These are phyloP conservation scores for Himalopsyche anomala DNA, from an alignment of 2,888 invertebrate genomes.

Conservation along the genomic window DNA sequence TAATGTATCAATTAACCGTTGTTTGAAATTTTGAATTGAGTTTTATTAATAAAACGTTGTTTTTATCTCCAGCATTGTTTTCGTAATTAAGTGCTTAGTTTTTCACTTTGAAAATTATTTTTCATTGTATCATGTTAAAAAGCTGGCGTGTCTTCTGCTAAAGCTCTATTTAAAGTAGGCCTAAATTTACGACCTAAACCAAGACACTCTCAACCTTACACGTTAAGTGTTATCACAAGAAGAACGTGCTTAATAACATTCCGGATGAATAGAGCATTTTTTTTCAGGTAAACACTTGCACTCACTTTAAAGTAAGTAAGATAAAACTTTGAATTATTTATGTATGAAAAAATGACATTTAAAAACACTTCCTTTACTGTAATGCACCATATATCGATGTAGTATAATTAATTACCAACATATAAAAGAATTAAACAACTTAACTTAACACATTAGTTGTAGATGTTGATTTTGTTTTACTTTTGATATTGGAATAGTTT, in stretches of 20 bases:
- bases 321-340: not conserved
- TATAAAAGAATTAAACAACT: too few relatives aligned
- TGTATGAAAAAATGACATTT: too few relatives aligned
- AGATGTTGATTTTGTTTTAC: too few relatives aligned
- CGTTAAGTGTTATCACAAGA: slow-evolving; percentile 30
- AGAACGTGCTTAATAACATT: slow-evolving; percentile 20
- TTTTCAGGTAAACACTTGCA: not conserved
- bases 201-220: slow-evolving; percentile 32
- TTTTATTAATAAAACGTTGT: too few relatives aligned
- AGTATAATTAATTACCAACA: too few relatives aligned
- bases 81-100: not conserved
- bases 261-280: not conserved
- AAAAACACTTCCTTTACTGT: too few relatives aligned
- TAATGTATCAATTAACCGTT: too few relatives aligned
- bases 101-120: not conserved
- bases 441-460: too few relatives aligned
- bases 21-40: too few relatives aligned
- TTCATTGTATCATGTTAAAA: not conserved
- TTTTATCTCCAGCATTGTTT: too few relatives aligned
- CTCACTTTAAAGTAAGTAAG: not conserved
- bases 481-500: too few relatives aligned
- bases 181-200: slow-evolving; percentile 1
- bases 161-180: slow-evolving; percentile 22
- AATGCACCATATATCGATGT: too few relatives aligned
- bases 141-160: not conserved